Base-by-base conservation (phyloP, 2,113 vertebrate species). In the Cariama cristata region DNA sequence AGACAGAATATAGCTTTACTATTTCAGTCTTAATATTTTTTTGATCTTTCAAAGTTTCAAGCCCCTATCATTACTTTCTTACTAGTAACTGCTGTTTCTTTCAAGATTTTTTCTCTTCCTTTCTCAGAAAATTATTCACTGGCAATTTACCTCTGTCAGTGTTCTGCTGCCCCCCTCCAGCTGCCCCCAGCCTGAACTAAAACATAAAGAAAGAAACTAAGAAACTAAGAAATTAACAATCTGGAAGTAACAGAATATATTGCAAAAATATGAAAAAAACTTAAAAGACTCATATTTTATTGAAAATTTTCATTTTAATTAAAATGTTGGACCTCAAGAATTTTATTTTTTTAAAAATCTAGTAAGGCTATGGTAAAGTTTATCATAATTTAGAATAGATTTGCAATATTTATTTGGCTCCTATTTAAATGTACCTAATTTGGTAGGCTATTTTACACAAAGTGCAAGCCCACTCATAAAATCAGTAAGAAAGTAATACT, bases 281-380 rank as follows among this genome's bases (percentile, higher is more conserved):
- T 24, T 47, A 20, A 79, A 69, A 26, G 6, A 38, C 35, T 64
- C 10, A 38, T 45, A 21, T 23, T 27, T 47, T 6, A 66, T 62
- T 26, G 20, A 12, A 76, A 85, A 58, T 12, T 42, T 0, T 47
- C 8, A 56, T n/a, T 67, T 67, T 26, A 38, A 67, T 55, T 44
- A 28, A 72, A 72, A 53, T 42, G 2, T 30, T 52, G 0, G 8
- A 20, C 40, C 4, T 42, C 44, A 15, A 2, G 13, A 4, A 62
- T 60, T 55, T 26, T 30, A 12, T 8, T 14, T 12, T 24, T 62
- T 50, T 67, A 38, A 38, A 3, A n/a, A 19, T 79, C 16, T 18
- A 20, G 4, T 8, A 49, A 74, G 14, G 3, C 3, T 49, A 10
- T 30, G 3, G 12, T 44, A 44, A 63, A 4, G 4, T 1, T 76